Evolutionary conservation across 2,113 vertebrate species (phyloP).

Genomic region (Chaetura pelagica): DNA sequence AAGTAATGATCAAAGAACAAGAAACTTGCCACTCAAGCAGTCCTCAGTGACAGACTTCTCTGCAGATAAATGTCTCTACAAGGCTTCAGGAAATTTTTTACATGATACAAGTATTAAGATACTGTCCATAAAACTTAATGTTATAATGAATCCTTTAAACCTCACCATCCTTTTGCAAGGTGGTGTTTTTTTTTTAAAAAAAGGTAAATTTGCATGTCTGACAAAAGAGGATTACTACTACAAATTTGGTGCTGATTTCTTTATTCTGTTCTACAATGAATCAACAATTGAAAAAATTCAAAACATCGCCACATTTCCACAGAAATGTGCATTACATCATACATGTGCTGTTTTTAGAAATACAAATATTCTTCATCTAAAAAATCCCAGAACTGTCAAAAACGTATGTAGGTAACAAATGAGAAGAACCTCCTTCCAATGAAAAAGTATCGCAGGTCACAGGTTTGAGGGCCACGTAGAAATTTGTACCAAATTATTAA

Average conservation of each 20-base stretch:
- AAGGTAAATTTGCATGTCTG: background rate
- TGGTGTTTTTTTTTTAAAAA: background rate
- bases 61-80: conserved; percentile 26
- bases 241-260: background rate
- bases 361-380: background rate
- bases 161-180: background rate
- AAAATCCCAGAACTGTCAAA: background rate
- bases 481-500: background rate
- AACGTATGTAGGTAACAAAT: background rate
- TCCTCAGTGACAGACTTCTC: background rate
- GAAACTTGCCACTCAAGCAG: conserved; percentile 60
- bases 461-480: background rate
- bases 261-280: background rate
- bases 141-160: conserved; percentile 38
- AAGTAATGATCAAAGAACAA: conserved; percentile 66
- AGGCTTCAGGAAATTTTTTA: background rate
- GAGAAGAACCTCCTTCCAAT: background rate
- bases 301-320: background rate
- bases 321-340: background rate
- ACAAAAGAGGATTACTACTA: background rate
- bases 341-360: background rate
- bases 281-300: background rate
- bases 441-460: background rate
- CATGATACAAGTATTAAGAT: conserved; percentile 28
- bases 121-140: background rate